phyloP scores from a whole-genome alignment of 2,113 vertebrate species.

The Pseudorectes ferrugineus region DNA sequence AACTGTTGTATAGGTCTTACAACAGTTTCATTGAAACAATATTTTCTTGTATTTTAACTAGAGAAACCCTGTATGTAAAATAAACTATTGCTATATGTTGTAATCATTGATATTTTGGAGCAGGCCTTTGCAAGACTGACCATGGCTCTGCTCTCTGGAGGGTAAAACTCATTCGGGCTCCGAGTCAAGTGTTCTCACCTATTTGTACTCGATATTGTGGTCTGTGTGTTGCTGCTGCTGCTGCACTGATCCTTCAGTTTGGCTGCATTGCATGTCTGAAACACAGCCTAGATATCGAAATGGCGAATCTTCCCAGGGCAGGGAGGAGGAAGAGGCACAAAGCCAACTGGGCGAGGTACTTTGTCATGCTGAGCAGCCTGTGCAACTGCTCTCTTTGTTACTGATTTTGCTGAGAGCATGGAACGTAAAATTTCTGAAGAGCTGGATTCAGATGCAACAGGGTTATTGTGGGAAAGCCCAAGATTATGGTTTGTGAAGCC shows the following conservation, averaged over 20 bases:
- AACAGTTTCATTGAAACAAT: slow-evolving; percentile 44
- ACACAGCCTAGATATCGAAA: slow-evolving; percentile 59
- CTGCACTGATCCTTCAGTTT: background rate
- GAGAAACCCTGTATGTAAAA: background rate
- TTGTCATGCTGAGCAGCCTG: background rate
- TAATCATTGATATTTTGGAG: background rate
- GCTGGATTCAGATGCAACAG: background rate
- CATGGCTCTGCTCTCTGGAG: background rate
- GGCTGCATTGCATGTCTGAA: background rate
- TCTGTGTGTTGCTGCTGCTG: background rate
- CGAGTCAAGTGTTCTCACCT: background rate
- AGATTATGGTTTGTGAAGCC: slow-evolving; percentile 46
- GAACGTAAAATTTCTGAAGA: background rate
- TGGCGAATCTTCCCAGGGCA: slow-evolving; percentile 71
- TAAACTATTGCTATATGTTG: background rate
- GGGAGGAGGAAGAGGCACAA: background rate
- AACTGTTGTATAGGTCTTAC: slow-evolving; percentile 5
- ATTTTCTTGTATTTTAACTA: slow-evolving; percentile 10
- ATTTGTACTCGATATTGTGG: background rate
- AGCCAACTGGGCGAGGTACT: background rate
- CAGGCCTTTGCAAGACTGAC: background rate
- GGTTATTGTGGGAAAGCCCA: slow-evolving; percentile 12
- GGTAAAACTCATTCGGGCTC: background rate
- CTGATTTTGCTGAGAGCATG: rapidly evolving
- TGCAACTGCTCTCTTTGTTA: background rate